These are phyloP conservation scores for Bolinopsis microptera DNA, from an alignment of 37 sponge, comb jelly and placozoan genomes.

Conservation along the genomic window DNA sequence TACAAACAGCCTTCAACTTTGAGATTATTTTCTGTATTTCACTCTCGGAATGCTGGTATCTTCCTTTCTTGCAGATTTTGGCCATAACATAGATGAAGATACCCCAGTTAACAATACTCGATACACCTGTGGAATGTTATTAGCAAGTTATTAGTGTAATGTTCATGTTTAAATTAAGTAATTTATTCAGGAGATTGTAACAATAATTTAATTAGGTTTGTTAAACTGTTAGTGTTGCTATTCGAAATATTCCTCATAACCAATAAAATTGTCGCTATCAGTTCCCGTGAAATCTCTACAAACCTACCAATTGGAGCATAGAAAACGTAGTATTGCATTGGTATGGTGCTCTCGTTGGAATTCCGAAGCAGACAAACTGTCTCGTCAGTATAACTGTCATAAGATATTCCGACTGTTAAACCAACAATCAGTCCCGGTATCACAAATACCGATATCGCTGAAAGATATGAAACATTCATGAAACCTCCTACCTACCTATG, in stretches of 20 bases:
- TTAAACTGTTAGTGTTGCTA: no score
- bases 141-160: no score
- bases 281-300: no score
- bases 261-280: no score
- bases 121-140: constrained; percentile 10
- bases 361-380: background rate
- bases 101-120: background rate
- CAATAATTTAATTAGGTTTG: no score
- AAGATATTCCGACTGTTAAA: background rate
- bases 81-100: background rate
- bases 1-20: constrained; percentile 15
- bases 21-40: background rate
- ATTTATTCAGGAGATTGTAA: no score
- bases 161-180: no score
- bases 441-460: background rate
- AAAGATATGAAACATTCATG: no score
- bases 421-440: constrained; percentile 27
- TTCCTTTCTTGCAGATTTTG: constrained; percentile 27
- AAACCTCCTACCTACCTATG: no score
- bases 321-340: background rate
- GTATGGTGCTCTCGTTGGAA: background rate
- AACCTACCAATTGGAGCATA: constrained; percentile 16
- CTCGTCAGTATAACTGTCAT: background rate
- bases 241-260: no score
- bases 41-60: constrained; percentile 26